Conservation (phyloP, 2,797 vertebrate genomes). For the Platyrinchus mystaceus region DNA sequence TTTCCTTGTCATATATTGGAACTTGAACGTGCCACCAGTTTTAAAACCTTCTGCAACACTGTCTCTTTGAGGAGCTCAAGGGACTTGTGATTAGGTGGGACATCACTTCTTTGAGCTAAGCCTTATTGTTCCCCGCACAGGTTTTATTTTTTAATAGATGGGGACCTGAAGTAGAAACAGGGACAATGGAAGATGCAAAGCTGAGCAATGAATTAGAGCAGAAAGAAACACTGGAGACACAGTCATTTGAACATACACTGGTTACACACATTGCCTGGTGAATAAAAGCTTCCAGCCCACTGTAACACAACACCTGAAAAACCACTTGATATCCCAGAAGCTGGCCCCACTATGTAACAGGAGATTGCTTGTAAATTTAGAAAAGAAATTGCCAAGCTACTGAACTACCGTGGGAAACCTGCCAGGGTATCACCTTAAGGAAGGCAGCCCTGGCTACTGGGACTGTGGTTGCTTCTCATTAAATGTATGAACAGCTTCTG, state of each 20-base stretch:
- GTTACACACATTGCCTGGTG: neutral
- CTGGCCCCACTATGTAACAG: constrained; percentile 53
- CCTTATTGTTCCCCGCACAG: neutral
- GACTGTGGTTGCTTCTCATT: constrained; percentile 56
- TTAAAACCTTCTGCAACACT: neutral
- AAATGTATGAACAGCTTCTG: constrained; percentile 39
- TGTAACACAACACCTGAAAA: constrained; percentile 64
- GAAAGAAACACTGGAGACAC: neutral
- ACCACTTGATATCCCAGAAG: constrained; percentile 58
- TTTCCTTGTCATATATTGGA: neutral
- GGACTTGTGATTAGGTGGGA: neutral
- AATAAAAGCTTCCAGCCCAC: constrained; percentile 59
- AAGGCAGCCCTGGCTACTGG: constrained; percentile 45
- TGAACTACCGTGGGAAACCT: constrained; percentile 60
- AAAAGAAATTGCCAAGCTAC: constrained; percentile 66
- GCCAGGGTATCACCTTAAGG: constrained; percentile 62
- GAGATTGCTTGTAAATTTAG: constrained; percentile 69
- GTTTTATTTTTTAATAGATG: neutral
- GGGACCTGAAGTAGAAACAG: neutral
- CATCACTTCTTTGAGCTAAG: neutral
- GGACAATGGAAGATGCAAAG: neutral
- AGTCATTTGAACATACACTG: neutral
- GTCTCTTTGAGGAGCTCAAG: neutral
- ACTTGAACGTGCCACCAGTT: neutral
- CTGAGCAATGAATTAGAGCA: neutral